phyloP scores from a whole-genome alignment of 1,140 invertebrate species.

The Plodia interpunctella region DNA sequence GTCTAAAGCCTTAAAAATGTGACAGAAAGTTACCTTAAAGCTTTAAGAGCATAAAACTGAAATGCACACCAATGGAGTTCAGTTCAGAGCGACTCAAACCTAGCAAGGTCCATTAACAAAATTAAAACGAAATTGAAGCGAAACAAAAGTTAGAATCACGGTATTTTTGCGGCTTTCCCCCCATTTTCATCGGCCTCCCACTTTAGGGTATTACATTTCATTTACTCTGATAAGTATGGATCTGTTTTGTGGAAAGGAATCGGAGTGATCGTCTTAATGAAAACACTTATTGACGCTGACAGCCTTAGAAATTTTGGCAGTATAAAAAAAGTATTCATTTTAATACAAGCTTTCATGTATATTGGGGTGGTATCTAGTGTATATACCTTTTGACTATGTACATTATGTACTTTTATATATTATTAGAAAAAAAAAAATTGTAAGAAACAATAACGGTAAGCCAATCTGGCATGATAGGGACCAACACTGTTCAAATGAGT shows the following conservation, averaged over 20 bases:
- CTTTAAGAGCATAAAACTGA: background rate
- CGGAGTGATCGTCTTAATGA: background rate
- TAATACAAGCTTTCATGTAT: too few relatives aligned
- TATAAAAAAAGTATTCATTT: too few relatives aligned
- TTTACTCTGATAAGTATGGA: background rate
- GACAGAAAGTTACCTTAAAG: background rate
- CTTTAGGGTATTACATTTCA: background rate
- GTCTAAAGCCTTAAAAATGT: too few relatives aligned
- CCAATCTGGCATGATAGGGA: too few relatives aligned
- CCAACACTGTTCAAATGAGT: too few relatives aligned
- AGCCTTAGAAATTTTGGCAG: background rate
- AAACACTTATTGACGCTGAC: background rate
- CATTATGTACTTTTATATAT: too few relatives aligned
- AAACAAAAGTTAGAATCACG: slow-evolving; percentile 2
- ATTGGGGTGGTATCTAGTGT: too few relatives aligned
- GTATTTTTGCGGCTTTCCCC: slow-evolving; percentile 2
- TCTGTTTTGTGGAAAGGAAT: background rate
- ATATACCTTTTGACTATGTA: too few relatives aligned
- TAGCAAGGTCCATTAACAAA: background rate
- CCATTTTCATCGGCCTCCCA: background rate
- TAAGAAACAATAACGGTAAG: too few relatives aligned
- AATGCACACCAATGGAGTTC: background rate
- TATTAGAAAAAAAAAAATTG: too few relatives aligned
- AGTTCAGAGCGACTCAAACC: background rate
- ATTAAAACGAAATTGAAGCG: slow-evolving; percentile 3